Evolutionary conservation across 2,888 invertebrate species (phyloP).

Genomic region (Saturnia japonica): DNA sequence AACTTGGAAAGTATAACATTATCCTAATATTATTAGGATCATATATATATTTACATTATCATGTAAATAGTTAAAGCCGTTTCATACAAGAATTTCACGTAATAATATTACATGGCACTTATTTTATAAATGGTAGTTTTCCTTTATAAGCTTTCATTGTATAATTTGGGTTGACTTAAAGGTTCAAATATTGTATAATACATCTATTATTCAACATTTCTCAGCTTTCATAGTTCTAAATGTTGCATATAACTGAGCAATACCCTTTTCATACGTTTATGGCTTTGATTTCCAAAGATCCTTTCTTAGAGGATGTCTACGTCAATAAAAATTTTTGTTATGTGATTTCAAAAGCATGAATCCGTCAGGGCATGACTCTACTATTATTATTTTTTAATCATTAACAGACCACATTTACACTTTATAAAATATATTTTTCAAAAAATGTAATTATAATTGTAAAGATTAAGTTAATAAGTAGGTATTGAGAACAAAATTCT

Average conservation of each 20-base stretch:
- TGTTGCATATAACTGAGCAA: not conserved
- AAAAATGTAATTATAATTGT: constrained; percentile 13
- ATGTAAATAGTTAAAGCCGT: too few species aligned
- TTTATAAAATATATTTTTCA: not conserved
- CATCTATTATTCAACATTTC: not conserved
- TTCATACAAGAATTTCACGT: too few species aligned
- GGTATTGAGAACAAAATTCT: constrained; percentile 60
- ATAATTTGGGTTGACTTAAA: not conserved
- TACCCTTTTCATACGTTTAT: too few species aligned
- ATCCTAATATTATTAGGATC: too few species aligned
- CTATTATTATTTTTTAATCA: not conserved
- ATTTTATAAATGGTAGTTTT: not conserved
- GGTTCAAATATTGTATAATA: not conserved
- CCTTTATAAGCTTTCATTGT: not conserved
- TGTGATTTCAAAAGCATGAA: too few species aligned
- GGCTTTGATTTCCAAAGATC: too few species aligned
- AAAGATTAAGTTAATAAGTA: constrained; percentile 29
- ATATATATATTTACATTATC: too few species aligned
- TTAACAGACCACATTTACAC: not conserved
- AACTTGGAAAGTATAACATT: too few species aligned
- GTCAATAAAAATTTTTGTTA: too few species aligned
- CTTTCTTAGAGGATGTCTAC: too few species aligned
- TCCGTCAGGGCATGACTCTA: too few species aligned
- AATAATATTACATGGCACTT: not conserved
- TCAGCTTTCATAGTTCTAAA: not conserved